Percentiles rank a stretch among this genome's conserved stretches.
These are phyloP conservation scores for Empidonax traillii DNA, from an alignment of 2,113 vertebrate genomes.

Conservation along the genomic window DNA sequence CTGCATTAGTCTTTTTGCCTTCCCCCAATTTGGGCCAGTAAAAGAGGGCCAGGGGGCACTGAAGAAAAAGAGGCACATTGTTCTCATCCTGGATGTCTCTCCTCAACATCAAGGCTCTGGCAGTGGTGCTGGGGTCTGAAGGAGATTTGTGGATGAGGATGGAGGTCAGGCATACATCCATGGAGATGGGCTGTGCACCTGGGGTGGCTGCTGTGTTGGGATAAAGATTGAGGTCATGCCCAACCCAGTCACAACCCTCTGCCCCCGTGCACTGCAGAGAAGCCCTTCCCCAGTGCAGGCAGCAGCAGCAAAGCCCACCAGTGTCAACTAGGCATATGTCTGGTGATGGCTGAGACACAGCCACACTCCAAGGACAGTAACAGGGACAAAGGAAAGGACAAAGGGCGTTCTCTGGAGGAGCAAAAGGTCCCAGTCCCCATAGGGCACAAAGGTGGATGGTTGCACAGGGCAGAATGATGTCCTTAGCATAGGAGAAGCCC, in stretches of 20 bases:
- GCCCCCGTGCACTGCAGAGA: background rate
- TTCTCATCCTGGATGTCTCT: background rate
- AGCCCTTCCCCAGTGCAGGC: background rate
- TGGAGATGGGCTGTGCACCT: background rate
- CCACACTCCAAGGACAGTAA: background rate
- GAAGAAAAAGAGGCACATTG: background rate
- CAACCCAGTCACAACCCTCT: background rate
- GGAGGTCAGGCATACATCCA: background rate
- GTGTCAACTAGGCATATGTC: background rate
- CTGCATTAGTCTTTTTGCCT: background rate
- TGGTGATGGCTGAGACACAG: background rate
- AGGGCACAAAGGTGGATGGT: background rate
- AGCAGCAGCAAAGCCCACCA: background rate
- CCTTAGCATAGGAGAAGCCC: background rate
- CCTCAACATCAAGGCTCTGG: background rate
- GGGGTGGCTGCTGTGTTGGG: background rate
- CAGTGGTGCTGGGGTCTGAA: background rate
- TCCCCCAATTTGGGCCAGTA: background rate
- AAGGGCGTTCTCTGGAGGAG: background rate
- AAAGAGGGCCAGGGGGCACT: background rate
- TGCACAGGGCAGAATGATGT: background rate
- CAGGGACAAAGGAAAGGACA: background rate
- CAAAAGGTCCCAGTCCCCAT: background rate
- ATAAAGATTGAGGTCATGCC: background rate
- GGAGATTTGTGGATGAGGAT: background rate